phyloP scores from a whole-genome alignment of 2,888 invertebrate species.

The Agrochola lychnidis region DNA sequence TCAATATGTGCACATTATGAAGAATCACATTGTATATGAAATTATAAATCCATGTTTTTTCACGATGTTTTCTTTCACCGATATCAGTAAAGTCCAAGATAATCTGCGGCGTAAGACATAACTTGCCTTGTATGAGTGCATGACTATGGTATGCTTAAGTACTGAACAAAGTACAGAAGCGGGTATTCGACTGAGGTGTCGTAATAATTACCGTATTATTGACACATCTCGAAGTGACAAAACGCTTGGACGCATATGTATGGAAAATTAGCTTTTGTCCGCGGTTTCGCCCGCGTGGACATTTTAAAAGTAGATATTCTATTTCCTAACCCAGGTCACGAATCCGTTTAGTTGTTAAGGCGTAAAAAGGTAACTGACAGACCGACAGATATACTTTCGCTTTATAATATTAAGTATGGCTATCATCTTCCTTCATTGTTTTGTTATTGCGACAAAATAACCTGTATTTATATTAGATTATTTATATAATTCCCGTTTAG shows the following conservation, averaged over 20 bases:
- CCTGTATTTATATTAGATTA: neutral
- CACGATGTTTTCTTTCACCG: neutral
- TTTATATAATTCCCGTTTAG: neutral
- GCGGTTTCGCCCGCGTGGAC: neutral
- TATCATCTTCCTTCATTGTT: too few relatives aligned
- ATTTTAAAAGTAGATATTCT: neutral
- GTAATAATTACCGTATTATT: slow-evolving; percentile 1
- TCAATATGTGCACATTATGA: too few relatives aligned
- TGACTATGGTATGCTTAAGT: neutral
- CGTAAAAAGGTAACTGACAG: neutral
- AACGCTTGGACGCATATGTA: neutral
- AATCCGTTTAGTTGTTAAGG: neutral
- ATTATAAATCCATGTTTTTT: too few relatives aligned
- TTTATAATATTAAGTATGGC: too few relatives aligned
- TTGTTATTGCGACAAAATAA: neutral
- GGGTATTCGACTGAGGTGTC: neutral
- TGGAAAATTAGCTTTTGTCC: too few relatives aligned
- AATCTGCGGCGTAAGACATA: neutral
- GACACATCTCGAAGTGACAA: neutral
- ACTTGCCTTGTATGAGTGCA: neutral
- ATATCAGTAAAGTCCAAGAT: neutral
- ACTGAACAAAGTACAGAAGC: neutral
- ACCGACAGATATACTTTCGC: neutral
- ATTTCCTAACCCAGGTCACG: neutral
- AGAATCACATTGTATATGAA: too few relatives aligned